These are phyloP conservation scores for Hiodon tergisus DNA, from an alignment of 2,113 vertebrate genomes.

Conservation along the genomic window DNA sequence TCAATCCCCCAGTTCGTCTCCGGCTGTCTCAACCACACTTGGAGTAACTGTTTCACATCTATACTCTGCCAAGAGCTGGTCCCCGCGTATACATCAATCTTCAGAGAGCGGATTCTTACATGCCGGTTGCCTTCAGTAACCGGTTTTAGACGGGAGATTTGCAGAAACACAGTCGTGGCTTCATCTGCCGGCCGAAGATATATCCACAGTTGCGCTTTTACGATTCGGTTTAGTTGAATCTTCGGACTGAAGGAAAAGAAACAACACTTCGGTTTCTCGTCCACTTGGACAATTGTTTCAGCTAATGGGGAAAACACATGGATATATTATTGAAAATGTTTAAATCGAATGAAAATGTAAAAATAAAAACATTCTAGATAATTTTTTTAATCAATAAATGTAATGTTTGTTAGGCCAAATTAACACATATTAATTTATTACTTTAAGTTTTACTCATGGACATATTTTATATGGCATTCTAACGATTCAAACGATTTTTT, in stretches of 20 bases:
- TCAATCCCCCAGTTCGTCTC: slow-evolving; percentile 98
- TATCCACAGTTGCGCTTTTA: slow-evolving; percentile 82
- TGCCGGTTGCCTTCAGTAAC: slow-evolving; percentile 68
- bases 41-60: slow-evolving; percentile 78
- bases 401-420: too few relatives aligned
- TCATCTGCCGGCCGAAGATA: slow-evolving; percentile 73
- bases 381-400: too few relatives aligned
- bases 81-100: slow-evolving; percentile 75
- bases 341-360: too few relatives aligned
- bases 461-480: too few relatives aligned
- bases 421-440: too few relatives aligned
- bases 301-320: slow-evolving; percentile 63
- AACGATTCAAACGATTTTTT: too few relatives aligned
- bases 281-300: slow-evolving; percentile 66
- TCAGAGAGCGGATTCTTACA: slow-evolving; percentile 76
- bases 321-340: slow-evolving; percentile 18
- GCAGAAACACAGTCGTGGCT: slow-evolving; percentile 77
- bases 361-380: too few relatives aligned
- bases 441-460: too few relatives aligned
- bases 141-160: slow-evolving; percentile 76
- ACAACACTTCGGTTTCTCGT: slow-evolving; percentile 78
- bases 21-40: slow-evolving; percentile 87
- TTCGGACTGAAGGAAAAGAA: slow-evolving; percentile 84
- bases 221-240: slow-evolving; percentile 78
- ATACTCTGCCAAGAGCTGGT: slow-evolving; percentile 82